Evolutionary conservation across 2,888 invertebrate genomes (phyloP).

Genomic region (Cryptocephalus primarius): DNA sequence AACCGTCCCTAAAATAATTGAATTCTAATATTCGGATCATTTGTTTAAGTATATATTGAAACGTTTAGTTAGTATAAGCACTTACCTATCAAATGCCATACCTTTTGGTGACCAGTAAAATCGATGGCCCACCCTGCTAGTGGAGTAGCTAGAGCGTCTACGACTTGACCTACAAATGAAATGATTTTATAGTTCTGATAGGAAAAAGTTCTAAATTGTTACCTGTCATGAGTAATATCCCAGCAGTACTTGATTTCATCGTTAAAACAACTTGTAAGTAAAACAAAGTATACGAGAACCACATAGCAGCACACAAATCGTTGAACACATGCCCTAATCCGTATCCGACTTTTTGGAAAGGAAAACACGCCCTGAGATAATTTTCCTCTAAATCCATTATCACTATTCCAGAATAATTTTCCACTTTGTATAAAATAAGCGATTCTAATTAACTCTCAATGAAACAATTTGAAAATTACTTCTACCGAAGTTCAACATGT

Average conservation of each 20-base stretch:
- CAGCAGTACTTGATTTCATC: conserved; percentile 46
- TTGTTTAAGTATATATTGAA: background rate
- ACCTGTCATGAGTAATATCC: conserved; percentile 61
- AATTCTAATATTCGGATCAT: background rate
- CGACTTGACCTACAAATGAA: conserved; percentile 58
- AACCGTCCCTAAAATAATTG: conserved; percentile 42
- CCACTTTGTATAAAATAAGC: background rate
- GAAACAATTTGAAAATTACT: too few relatives aligned
- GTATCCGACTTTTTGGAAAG: conserved; percentile 42
- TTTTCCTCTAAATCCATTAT: conserved; percentile 12
- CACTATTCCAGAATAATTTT: background rate
- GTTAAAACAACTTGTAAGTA: conserved; percentile 58
- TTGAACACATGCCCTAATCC: conserved; percentile 81
- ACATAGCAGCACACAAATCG: conserved; percentile 86
- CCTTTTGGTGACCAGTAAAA: conserved; percentile 62
- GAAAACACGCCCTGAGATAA: conserved; percentile 8
- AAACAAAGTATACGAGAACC: conserved; percentile 86
- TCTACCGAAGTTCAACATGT: too few relatives aligned
- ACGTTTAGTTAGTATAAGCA: too few relatives aligned
- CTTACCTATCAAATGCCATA: conserved; percentile 76
- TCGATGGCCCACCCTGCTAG: conserved; percentile 76
- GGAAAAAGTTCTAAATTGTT: conserved; percentile 8
- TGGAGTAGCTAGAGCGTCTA: conserved; percentile 78
- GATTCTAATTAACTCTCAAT: too few relatives aligned
- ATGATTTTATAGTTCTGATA: too few relatives aligned